phyloP scores from a whole-genome alignment of 2,113 vertebrate genomes.

The Cyprinodon brontotheroides region DNA sequence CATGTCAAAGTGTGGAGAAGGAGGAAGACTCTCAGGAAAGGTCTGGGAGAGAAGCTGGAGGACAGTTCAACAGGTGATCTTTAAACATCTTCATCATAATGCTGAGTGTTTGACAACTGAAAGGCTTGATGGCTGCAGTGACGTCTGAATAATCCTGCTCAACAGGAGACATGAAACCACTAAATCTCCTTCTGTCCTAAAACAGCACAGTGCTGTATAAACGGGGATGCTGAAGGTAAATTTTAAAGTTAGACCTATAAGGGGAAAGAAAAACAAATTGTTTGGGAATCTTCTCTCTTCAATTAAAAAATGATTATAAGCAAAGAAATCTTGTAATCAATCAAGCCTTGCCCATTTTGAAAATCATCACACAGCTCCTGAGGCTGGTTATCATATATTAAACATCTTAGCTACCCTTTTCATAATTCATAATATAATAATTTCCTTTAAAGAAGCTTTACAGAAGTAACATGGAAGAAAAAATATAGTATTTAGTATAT shows the following conservation, averaged over 20 bases:
- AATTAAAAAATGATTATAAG: too few relatives aligned
- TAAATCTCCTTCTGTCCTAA: neutral
- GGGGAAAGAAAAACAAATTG: neutral
- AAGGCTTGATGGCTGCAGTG: conserved; percentile 17
- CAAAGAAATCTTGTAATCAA: too few relatives aligned
- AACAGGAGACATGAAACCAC: neutral
- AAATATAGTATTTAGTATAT: too few relatives aligned
- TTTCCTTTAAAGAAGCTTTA: too few relatives aligned
- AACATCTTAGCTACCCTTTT: too few relatives aligned
- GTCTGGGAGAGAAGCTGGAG: conserved; percentile 80
- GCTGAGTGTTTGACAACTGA: conserved; percentile 24
- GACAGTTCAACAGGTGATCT: conserved; percentile 87
- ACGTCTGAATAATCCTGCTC: neutral
- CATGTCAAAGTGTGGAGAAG: conserved; percentile 83
- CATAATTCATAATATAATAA: too few relatives aligned
- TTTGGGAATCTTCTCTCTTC: neutral
- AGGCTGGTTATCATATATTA: too few relatives aligned
- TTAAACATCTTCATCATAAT: conserved; percentile 36
- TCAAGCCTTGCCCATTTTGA: too few relatives aligned
- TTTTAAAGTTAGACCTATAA: neutral
- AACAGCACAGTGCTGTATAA: neutral
- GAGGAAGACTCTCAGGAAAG: conserved; percentile 86
- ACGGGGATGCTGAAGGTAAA: too few relatives aligned
- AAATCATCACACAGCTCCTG: too few relatives aligned
- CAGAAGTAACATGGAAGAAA: too few relatives aligned